phyloP scores from a whole-genome alignment of 2,797 vertebrate genomes.

The Chaunax sp. region DNA sequence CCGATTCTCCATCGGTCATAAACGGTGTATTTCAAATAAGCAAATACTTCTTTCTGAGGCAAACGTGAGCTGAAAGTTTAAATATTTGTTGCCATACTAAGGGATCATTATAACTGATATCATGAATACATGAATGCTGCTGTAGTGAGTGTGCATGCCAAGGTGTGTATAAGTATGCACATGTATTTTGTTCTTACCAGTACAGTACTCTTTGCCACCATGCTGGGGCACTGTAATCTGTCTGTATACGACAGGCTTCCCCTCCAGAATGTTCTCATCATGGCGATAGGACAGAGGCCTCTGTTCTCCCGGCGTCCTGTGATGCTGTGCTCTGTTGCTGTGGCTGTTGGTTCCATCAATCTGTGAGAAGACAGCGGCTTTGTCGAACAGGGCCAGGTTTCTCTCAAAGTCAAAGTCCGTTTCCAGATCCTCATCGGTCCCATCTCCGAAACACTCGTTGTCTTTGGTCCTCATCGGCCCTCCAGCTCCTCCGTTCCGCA shows the following conservation, averaged over 20 bases:
- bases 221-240: slow-evolving; percentile 87
- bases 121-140: not conserved
- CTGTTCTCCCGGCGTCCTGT: slow-evolving; percentile 81
- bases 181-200: slow-evolving; percentile 76
- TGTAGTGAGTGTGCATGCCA: slow-evolving; percentile 3
- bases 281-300: slow-evolving; percentile 85
- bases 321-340: slow-evolving; percentile 80
- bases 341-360: slow-evolving; percentile 83
- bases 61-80: too few relatives aligned
- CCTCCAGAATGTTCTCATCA: too few relatives aligned
- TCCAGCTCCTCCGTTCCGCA: slow-evolving; percentile 85
- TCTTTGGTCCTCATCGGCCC: slow-evolving; percentile 85
- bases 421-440: slow-evolving; percentile 89
- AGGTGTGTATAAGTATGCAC: too few relatives aligned
- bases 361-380: slow-evolving; percentile 89
- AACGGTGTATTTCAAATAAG: too few relatives aligned
- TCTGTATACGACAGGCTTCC: slow-evolving; percentile 85
- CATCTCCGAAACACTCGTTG: slow-evolving; percentile 93
- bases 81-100: too few relatives aligned
- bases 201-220: slow-evolving; percentile 88
- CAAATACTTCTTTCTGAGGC: too few relatives aligned
- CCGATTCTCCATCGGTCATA: too few relatives aligned
- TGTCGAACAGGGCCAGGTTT: too few relatives aligned
- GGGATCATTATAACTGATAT: too few relatives aligned
- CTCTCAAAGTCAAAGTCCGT: too few relatives aligned